Percentiles rank a stretch among this genome's conserved stretches.
Conservation (phyloP, 2,113 vertebrate genomes). For the Mystacornis crossleyi region DNA sequence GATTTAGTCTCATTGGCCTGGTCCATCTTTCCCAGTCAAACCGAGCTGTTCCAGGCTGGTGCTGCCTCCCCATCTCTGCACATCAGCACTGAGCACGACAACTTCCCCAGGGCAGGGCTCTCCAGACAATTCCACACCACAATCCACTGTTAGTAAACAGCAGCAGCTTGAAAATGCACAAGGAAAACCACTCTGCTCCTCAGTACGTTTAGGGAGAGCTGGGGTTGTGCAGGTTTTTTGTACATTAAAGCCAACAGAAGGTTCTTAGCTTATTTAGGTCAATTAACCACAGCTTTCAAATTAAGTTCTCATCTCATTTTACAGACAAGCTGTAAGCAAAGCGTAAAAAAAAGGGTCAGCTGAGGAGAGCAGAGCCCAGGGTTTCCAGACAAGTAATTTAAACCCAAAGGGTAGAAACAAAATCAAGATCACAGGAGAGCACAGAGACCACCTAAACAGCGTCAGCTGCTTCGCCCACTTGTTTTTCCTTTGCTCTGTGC, state of each 20-base stretch:
- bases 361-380: slow-evolving; percentile 2
- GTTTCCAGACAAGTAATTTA: slow-evolving; percentile 19
- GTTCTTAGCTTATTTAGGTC: slow-evolving; percentile 56
- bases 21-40: not conserved
- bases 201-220: not conserved
- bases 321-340: slow-evolving; percentile 55
- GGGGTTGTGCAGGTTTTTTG: not conserved
- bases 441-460: not conserved
- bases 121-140: not conserved
- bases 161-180: not conserved
- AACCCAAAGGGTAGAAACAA: not conserved
- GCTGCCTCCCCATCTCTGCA: not conserved
- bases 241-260: slow-evolving; percentile 23
- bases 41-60: not conserved
- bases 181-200: not conserved
- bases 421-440: not conserved
- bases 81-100: not conserved
- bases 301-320: slow-evolving; percentile 55
- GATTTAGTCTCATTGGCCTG: accelerated
- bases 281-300: slow-evolving; percentile 61
- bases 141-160: not conserved
- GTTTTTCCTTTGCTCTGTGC: not conserved
- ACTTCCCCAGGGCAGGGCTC: not conserved
- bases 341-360: slow-evolving; percentile 45
- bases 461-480: not conserved